Evolutionary conservation across 1,140 invertebrate genomes (phyloP), one percentile per base, ranked within the genome.

Genomic region (Thaumatotibia leucotreta): DNA sequence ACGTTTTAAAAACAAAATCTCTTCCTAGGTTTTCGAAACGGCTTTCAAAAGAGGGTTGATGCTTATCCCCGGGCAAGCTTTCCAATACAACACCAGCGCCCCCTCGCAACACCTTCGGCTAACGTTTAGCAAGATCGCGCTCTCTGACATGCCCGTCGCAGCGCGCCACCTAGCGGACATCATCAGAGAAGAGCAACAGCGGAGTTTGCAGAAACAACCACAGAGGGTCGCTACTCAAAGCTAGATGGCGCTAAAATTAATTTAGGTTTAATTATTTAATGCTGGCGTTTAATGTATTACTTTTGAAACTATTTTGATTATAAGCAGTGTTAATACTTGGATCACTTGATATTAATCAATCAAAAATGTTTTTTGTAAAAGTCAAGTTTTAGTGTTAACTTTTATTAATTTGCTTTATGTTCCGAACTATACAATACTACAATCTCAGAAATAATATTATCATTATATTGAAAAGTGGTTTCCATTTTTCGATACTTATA

Each of bases 21-120:
- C 72, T 58, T 68, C 72, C 1, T 71, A 89, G 86, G 82, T 86
- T 14, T 86, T 89, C 65, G 68, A 79, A 33, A 84, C 78, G 0
- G 86, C 85, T 0, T 74, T 92, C 17, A 80, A 92, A 66, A 89
- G 90, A 22, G 92, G 94, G 9, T 92, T 96, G 0, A 93, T 95
- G 69, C 89, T 96, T 64, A 92, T 95, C 0, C 95, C 95, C 1
- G 96, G 95, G 0, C 93, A 93, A 64, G 94, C 93, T 0, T 96
- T 96, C 74, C 92, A 93, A 83, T 92, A 90, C 31, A 93, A 95
- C 83, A 80, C 89, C 1, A 81, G 79, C 8, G 84, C 91, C 52
- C 92, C 94, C 5, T 95, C 92, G 70, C 93, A 93, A 61, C 94
- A 94, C 77, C 84, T 96, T 54, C 86, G 96, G 64, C 92, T 94